Percentiles rank a stretch among this genome's conserved stretches.
These are phyloP conservation scores for Geophilus truncorum DNA, from an alignment of 2,888 invertebrate species.

Conservation along the genomic window DNA sequence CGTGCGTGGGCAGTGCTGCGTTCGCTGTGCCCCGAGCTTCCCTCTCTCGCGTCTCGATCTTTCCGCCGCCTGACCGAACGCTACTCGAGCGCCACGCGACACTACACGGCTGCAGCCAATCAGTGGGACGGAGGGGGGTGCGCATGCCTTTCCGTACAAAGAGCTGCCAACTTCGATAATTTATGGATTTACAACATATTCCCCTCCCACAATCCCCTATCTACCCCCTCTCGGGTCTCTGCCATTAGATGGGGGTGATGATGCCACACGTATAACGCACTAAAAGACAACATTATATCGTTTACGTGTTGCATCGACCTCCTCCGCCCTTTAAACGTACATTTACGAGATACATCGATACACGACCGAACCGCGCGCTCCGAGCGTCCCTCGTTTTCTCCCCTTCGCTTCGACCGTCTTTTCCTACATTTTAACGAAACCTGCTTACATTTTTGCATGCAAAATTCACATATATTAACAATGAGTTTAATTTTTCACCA, in stretches of 20 bases:
- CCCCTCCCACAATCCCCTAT: conserved; percentile 28
- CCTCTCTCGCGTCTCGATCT: conserved; percentile 20
- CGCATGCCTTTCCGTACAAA: conserved; percentile 31
- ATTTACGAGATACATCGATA: not conserved
- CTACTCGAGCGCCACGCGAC: conserved; percentile 33
- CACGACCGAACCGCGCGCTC: not conserved
- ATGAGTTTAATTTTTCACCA: conserved; percentile 12
- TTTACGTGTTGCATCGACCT: conserved; percentile 1
- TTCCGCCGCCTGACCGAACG: conserved; percentile 25
- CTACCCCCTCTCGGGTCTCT: conserved; percentile 19
- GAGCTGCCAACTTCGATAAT: conserved; percentile 35
- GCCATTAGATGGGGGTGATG: conserved; percentile 15
- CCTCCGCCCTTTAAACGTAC: not conserved
- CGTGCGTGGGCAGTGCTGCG: conserved; percentile 15
- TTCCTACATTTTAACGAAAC: not conserved
- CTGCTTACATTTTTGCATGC: not conserved
- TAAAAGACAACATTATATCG: conserved; percentile 15
- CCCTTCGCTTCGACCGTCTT: not conserved
- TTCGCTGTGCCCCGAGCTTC: conserved; percentile 20
- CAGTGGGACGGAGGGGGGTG: conserved; percentile 30
- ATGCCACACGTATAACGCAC: not conserved
- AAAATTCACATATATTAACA: not conserved
- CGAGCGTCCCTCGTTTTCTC: not conserved
- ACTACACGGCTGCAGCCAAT: conserved; percentile 30
- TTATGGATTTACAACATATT: conserved; percentile 33